Evolutionary conservation across 2,888 invertebrate genomes (phyloP).

Genomic region (Acrocyrtus sp.): DNA sequence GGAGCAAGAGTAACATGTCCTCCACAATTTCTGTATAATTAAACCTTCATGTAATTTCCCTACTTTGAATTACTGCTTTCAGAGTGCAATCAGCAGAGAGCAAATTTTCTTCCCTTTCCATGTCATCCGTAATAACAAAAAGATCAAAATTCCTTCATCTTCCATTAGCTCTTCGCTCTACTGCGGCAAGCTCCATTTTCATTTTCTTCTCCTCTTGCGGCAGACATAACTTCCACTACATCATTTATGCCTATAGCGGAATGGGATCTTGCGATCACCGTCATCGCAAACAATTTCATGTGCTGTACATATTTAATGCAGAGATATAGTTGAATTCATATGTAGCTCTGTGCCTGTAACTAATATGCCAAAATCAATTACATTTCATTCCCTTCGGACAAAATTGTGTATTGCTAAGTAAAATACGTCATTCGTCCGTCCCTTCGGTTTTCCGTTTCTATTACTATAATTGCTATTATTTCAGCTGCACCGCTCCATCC

Average conservation of each 20-base stretch:
- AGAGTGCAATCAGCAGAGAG: no score
- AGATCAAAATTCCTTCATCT: slow-evolving; percentile 27
- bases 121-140: slow-evolving; percentile 9
- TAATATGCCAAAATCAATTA: slow-evolving; percentile 24
- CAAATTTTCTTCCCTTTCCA: no score
- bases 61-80: no score
- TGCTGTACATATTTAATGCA: neutral
- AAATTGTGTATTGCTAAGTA: slow-evolving; percentile 20
- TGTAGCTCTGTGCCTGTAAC: neutral
- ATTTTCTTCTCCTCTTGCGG: neutral
- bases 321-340: neutral
- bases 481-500: neutral
- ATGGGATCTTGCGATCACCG: neutral
- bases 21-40: no score
- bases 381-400: slow-evolving; percentile 29
- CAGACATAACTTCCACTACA: no score
- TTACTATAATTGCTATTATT: neutral
- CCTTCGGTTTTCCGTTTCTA: neutral
- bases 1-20: no score
- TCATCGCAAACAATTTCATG: neutral
- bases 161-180: slow-evolving; percentile 21
- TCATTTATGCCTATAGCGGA: neutral
- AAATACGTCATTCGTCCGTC: slow-evolving; percentile 16
- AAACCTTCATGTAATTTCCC: no score
- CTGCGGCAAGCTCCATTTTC: slow-evolving; percentile 10